Percentiles rank a stretch among this genome's conserved stretches.
These are phyloP conservation scores for Brachionus sp. DNA, from an alignment of 1,140 invertebrate genomes.

Conservation along the genomic window DNA sequence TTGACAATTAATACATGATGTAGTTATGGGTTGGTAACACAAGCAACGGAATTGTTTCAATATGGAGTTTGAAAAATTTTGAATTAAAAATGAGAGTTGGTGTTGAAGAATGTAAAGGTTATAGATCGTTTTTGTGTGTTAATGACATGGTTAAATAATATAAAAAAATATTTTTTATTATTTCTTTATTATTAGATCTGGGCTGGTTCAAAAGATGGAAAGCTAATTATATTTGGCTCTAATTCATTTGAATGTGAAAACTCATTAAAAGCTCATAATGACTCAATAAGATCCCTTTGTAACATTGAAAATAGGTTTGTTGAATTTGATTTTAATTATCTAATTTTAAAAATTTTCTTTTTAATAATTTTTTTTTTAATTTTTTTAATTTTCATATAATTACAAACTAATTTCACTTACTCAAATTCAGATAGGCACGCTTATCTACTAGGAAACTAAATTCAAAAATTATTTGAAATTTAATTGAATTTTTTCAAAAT, in stretches of 20 bases:
- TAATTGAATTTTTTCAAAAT: too few relatives aligned
- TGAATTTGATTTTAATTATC: background rate
- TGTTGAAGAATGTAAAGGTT: background rate
- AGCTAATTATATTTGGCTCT: background rate
- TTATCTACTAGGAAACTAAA: too few relatives aligned
- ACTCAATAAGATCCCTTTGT: slow-evolving; percentile 15
- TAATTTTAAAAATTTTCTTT: too few relatives aligned
- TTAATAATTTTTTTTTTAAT: too few relatives aligned
- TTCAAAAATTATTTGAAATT: too few relatives aligned
- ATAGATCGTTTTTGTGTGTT: slow-evolving; percentile 17
- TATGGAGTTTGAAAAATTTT: slow-evolving; percentile 15
- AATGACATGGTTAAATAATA: background rate
- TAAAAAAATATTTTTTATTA: background rate
- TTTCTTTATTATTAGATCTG: background rate
- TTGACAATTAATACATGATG: background rate
- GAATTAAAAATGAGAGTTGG: slow-evolving; percentile 15
- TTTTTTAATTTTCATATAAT: too few relatives aligned
- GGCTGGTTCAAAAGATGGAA: slow-evolving; percentile 26
- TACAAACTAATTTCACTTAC: too few relatives aligned
- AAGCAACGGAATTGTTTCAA: background rate
- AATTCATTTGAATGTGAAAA: slow-evolving; percentile 18
- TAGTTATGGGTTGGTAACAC: slow-evolving; percentile 23
- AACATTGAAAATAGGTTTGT: background rate
- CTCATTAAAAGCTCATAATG: slow-evolving; percentile 33
- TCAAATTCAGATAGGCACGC: too few relatives aligned